These are phyloP conservation scores for Delichon dasypus DNA, from an alignment of 2,797 vertebrate species.

Conservation along the genomic window DNA sequence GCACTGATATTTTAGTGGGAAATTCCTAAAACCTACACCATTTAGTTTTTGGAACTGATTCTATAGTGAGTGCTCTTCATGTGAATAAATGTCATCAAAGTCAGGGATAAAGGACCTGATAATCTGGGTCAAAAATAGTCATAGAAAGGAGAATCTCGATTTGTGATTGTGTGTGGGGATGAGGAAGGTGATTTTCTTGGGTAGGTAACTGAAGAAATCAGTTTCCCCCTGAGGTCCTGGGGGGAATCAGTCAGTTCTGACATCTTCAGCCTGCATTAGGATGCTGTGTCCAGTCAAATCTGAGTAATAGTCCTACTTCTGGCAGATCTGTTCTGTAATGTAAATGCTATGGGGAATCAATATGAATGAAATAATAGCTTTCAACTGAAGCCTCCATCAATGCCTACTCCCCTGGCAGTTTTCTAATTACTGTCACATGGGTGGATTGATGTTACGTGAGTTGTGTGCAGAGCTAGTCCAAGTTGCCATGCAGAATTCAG, in stretches of 20 bases:
- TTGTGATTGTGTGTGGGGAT: background rate
- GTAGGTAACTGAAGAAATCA: background rate
- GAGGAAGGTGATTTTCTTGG: background rate
- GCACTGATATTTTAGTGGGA: background rate
- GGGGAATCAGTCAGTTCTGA: background rate
- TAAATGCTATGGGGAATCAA: background rate
- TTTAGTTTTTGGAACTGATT: background rate
- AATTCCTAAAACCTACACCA: background rate
- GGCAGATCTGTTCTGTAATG: background rate
- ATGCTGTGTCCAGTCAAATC: background rate
- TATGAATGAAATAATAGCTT: conserved; percentile 7
- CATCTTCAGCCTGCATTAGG: background rate
- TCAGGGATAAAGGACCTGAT: background rate
- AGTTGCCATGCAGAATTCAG: background rate
- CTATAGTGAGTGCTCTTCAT: background rate
- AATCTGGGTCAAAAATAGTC: background rate
- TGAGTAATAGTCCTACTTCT: background rate
- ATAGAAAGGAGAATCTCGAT: background rate
- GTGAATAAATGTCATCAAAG: background rate
- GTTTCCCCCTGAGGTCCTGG: background rate
- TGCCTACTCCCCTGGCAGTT: background rate
- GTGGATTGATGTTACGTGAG: background rate
- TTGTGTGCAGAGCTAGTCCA: background rate
- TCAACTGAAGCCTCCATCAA: background rate
- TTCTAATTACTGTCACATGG: background rate